Evolutionary conservation across 2,888 invertebrate species (phyloP), one percentile per base, ranked within the genome.

Genomic region (Baronia brevicornis): DNA sequence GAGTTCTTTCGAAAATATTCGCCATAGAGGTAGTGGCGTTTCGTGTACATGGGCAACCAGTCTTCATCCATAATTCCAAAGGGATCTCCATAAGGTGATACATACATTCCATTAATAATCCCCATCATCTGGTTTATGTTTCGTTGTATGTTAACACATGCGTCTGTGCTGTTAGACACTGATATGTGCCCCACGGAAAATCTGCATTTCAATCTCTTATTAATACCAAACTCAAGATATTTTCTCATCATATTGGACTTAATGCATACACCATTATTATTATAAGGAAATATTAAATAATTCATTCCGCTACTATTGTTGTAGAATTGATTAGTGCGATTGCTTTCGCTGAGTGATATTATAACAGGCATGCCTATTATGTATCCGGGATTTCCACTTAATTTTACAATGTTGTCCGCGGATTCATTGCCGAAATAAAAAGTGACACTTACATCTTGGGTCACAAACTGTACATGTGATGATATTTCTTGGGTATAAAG

Each of bases 321-420:
- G 30, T 56, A 75, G 48, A 75, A 79, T 10, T 52, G 34, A 4
- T 66, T 52, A 1, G 74, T 69, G 33, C 70, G 54, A 44, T 84
- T 70, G 18, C 38, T 51, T 40, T 59, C 50, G 15, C 60, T 48
- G 29, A 48, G 61, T 22, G 82, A 86, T 14, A 63, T 59, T 33
- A 88, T 64, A 15, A 94, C 69, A 0, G 92, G 92, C 45, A 88
- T 86, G 4, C 90, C 89, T 2, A 73, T 47, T 3, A 88, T 55
- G 53, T 95, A 95, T 2, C 94, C 94, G 1, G 93, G 93, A 63
- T 90, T 91, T 2, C 94, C 94, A 70, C 94, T 94, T 7, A 84
- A 49, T 41, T 54, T 47, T 15, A 73, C 37, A 18, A 71, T 40
- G 9, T 51, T 39, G 1, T 68, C 60, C n/a, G 50, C 46, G 0